These are phyloP conservation scores for Eulithis prunata DNA, from an alignment of 2,888 invertebrate genomes.

Conservation along the genomic window DNA sequence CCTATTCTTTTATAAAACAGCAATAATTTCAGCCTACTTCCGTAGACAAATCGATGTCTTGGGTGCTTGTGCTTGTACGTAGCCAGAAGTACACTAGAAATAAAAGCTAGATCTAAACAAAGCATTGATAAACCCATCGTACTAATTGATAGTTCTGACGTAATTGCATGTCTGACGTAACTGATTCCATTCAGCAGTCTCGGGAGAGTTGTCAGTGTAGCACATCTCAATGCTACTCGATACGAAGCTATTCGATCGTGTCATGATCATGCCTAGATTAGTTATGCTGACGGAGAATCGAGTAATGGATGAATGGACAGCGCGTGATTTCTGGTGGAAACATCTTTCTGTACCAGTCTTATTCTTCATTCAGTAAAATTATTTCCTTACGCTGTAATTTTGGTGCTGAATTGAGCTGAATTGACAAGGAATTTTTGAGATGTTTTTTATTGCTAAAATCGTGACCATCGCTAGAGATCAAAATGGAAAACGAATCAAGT, in stretches of 20 bases:
- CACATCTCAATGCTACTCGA: conserved; percentile 15
- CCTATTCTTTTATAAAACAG: too few relatives aligned
- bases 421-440: too few relatives aligned
- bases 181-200: conserved; percentile 16
- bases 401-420: too few relatives aligned
- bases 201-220: conserved; percentile 18
- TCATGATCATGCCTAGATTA: conserved; percentile 10
- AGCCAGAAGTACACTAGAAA: too few relatives aligned
- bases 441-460: too few relatives aligned
- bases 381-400: too few relatives aligned
- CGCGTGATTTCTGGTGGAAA: not conserved
- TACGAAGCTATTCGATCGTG: conserved; percentile 2
- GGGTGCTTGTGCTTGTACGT: too few relatives aligned
- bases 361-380: too few relatives aligned
- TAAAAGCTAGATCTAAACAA: too few relatives aligned
- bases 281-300: not conserved
- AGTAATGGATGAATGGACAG: conserved; percentile 1
- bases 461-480: too few relatives aligned
- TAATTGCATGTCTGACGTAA: conserved; percentile 28
- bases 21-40: too few relatives aligned
- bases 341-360: not conserved
- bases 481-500: too few relatives aligned
- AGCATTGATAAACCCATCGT: conserved; percentile 13
- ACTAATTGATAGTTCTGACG: conserved; percentile 26
- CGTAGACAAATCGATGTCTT: not conserved